Base-by-base conservation (phyloP, 2,797 vertebrate genomes). In the Malacoctenus gilli region DNA sequence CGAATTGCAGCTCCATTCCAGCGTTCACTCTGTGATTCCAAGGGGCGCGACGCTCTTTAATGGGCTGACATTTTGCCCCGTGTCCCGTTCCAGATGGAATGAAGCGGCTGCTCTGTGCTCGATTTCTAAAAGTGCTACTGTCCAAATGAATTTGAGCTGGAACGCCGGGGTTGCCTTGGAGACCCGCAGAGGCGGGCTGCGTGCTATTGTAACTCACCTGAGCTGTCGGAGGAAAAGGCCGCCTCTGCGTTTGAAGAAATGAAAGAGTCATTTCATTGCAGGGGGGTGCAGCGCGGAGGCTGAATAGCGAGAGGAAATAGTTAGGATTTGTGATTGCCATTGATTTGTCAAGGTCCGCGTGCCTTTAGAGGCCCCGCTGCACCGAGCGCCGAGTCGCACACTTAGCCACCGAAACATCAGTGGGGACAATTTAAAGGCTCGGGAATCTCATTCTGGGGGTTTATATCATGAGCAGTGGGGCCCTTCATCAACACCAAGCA, bases 131-230 rank as follows among this genome's bases (percentile, higher is more conserved):
- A 76, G 76, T 48, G 15, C 68, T 49, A 34, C 79, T 68, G 59
- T 81, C 72, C 72, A 80, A 84, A 84, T 89, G 61, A 68, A 84
- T 84, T 79, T 77, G 39, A 76, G 67, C 81, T 67, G 52, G 71
- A 69, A 83, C 70, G 80, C 63, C 47, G 34, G 66, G 34, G 87
- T 87, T 86, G 79, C 83, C 80, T 74, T 82, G 86, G 87, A 87
- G 83, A 89, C 72, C 28, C 15, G 8, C 44, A 12, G 46, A 68
- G 67, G 51, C 22, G 36, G 63, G n/a, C 54, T 56, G 50, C 18
- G 36, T 56, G 68, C 62, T 57, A 52, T 61, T 77, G 61, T 77
- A 59, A 79, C 51, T 75, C 70, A 77, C 73, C 68, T 68, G 62
- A 57, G 59, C 60, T 54, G 61, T 70, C 52, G 35, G 2, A 59